Evolutionary conservation across 2,888 invertebrate genomes (phyloP).

Genomic region (Athetis lepigone): DNA sequence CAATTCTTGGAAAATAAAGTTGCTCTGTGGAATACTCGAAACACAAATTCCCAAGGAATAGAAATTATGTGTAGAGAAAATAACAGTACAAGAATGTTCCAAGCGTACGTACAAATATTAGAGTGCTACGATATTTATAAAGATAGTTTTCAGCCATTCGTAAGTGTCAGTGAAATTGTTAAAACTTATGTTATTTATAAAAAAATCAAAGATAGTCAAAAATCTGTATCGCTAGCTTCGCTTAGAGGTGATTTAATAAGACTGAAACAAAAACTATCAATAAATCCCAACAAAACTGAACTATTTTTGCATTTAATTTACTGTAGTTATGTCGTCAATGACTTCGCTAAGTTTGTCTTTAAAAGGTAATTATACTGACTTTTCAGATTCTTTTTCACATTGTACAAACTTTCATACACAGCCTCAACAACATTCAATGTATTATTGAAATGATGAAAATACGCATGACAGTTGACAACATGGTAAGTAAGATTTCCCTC

Average conservation of each 20-base stretch:
- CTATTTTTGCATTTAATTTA: too few relatives aligned
- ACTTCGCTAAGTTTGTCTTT: neutral
- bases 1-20: slow-evolving; percentile 28
- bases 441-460: slow-evolving; percentile 13
- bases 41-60: neutral
- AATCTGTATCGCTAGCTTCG: too few relatives aligned
- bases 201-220: too few relatives aligned
- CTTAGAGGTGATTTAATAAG: too few relatives aligned
- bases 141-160: slow-evolving; percentile 7
- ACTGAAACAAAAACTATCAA: too few relatives aligned
- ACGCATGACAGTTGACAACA: neutral
- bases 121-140: slow-evolving; percentile 27
- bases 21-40: slow-evolving; percentile 24
- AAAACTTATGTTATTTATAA: neutral
- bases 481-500: neutral
- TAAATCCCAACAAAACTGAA: too few relatives aligned
- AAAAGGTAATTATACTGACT: neutral
- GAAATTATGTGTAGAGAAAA: neutral
- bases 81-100: slow-evolving; percentile 18
- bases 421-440: slow-evolving; percentile 6
- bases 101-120: slow-evolving; percentile 13
- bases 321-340: neutral
- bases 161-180: slow-evolving; percentile 18
- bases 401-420: neutral
- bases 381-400: slow-evolving; percentile 11